phyloP scores from a whole-genome alignment of 2,888 invertebrate species.

The Plagodis dolabraria region DNA sequence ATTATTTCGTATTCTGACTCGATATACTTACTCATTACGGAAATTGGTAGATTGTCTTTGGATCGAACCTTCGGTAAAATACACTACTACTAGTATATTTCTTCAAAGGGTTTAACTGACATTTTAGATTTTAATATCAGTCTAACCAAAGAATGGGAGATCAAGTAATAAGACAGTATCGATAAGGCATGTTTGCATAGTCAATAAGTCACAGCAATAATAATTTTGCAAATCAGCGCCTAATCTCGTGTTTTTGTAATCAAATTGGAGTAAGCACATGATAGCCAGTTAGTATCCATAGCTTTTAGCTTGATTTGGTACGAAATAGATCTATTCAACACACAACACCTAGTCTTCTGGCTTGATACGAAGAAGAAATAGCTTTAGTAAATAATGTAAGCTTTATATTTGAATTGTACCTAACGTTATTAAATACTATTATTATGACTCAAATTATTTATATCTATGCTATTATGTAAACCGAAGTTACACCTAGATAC shows the following conservation, averaged over 20 bases:
- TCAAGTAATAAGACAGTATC: no score
- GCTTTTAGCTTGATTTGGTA: neutral
- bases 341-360: slow-evolving; percentile 17
- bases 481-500: slow-evolving; percentile 71
- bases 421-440: slow-evolving; percentile 80
- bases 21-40: neutral
- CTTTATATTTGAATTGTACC: slow-evolving; percentile 60
- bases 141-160: no score
- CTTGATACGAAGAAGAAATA: slow-evolving; percentile 31
- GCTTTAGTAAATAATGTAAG: slow-evolving; percentile 44
- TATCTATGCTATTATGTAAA: slow-evolving; percentile 58
- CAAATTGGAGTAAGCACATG: neutral
- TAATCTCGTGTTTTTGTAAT: no score
- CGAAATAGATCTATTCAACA: slow-evolving; percentile 8
- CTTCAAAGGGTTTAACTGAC: no score
- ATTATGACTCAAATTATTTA: slow-evolving; percentile 82
- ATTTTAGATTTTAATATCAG: no score
- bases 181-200: no score
- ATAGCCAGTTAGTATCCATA: neutral
- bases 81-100: no score
- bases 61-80: no score
- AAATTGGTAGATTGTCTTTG: neutral
- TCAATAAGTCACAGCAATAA: no score
- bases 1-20: neutral
- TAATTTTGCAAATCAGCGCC: no score